Percentiles rank a stretch among this genome's conserved stretches.
Evolutionary conservation across 92 coral and sea anemone species (phyloP).

Genomic region (Siderastrea radians): DNA sequence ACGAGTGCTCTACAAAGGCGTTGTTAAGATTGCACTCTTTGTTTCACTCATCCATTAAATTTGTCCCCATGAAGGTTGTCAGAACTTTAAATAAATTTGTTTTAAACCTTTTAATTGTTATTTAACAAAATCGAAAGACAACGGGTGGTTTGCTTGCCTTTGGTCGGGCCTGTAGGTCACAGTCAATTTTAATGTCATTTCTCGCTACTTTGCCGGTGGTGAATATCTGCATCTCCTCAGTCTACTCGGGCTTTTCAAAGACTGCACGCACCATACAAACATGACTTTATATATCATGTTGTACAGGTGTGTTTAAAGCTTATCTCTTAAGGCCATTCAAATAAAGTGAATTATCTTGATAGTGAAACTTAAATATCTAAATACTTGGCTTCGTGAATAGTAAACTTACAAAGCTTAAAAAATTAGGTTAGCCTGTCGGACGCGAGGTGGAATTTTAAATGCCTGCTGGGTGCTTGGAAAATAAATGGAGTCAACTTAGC

Average conservation of each 20-base stretch:
- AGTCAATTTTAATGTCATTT: conserved; percentile 32
- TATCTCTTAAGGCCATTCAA: not conserved
- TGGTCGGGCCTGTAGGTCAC: conserved; percentile 2
- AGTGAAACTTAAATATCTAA: conserved; percentile 13
- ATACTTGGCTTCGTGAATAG: conserved; percentile 20
- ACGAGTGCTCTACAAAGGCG: conserved; percentile 26
- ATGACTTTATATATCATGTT: not conserved
- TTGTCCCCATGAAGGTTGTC: conserved; percentile 26
- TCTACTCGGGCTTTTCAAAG: not conserved
- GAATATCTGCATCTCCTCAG: not conserved
- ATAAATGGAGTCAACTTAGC: conserved; percentile 16
- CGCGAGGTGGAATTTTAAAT: not conserved
- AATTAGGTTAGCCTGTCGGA: conserved; percentile 14
- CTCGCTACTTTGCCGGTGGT: conserved; percentile 6
- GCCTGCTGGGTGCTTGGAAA: conserved; percentile 11
- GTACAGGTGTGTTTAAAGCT: conserved; percentile 26
- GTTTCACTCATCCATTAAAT: conserved; percentile 39
- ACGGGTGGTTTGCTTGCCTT: conserved; percentile 37
- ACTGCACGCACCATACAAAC: conserved; percentile 7
- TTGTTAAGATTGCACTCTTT: conserved; percentile 53
- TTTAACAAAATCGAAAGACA: conserved; percentile 16
- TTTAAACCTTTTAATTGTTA: conserved; percentile 10
- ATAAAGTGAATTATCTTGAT: conserved; percentile 16
- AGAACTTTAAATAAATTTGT: conserved; percentile 2
- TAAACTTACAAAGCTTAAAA: not conserved